These are phyloP conservation scores for Drosophila ananassae DNA, from an alignment of 1,140 invertebrate species.

Conservation along the genomic window DNA sequence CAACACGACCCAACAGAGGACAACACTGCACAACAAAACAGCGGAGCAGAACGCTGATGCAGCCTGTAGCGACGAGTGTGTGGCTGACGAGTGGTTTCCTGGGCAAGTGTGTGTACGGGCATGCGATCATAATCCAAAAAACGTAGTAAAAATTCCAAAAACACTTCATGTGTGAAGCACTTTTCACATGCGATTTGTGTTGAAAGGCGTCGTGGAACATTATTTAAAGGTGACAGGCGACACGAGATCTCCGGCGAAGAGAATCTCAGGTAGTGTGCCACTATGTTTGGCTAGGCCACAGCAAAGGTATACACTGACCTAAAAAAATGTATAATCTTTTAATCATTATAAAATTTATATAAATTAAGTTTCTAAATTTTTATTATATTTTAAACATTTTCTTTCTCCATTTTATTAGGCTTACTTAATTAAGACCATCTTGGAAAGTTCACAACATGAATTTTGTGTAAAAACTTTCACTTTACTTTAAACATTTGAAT, in stretches of 20 bases:
- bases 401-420: too few relatives aligned
- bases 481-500: too few relatives aligned
- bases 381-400: too few relatives aligned
- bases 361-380: too few relatives aligned
- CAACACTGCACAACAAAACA: conserved; percentile 22
- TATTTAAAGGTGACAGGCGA: conserved; percentile 80
- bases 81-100: conserved; percentile 33
- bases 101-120: conserved; percentile 18
- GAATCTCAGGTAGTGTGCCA: conserved; percentile 54
- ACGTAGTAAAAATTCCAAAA: conserved; percentile 63
- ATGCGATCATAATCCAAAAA: conserved; percentile 69
- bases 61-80: conserved; percentile 18
- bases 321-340: neutral
- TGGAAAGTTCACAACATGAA: too few relatives aligned
- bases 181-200: conserved; percentile 83
- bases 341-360: too few relatives aligned
- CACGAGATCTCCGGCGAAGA: conserved; percentile 66
- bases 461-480: too few relatives aligned
- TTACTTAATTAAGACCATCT: too few relatives aligned
- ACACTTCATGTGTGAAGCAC: conserved; percentile 77
- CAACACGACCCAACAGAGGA: conserved; percentile 12
- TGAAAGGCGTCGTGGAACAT: conserved; percentile 80
- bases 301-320: neutral
- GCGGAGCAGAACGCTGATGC: conserved; percentile 20
- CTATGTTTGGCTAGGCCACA: conserved; percentile 28